These are phyloP conservation scores for Yasuhikotakia modesta DNA, from an alignment of 2,797 vertebrate species.

Conservation along the genomic window DNA sequence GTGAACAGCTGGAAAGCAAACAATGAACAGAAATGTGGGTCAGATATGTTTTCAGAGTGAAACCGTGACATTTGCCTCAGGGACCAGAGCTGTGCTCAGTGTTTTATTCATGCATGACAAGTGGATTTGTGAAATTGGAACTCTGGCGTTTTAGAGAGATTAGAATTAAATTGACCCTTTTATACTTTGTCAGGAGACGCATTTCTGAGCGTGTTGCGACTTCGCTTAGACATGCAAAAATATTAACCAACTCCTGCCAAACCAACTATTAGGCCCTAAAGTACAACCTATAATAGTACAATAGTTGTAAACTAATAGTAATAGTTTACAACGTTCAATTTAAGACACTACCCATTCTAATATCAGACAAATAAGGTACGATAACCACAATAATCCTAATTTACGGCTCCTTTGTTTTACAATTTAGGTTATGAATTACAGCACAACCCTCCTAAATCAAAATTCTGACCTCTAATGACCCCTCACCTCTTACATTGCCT, in stretches of 20 bases:
- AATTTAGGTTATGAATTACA: too few relatives aligned
- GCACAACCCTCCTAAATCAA: too few relatives aligned
- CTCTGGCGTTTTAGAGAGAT: background rate
- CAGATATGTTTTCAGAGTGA: background rate
- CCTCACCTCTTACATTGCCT: too few relatives aligned
- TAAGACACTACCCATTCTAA: too few relatives aligned
- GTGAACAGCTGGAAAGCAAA: background rate
- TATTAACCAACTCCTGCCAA: background rate
- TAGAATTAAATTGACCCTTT: conserved; percentile 1
- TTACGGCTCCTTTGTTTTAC: too few relatives aligned
- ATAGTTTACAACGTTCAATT: too few relatives aligned
- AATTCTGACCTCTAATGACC: too few relatives aligned
- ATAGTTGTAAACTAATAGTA: too few relatives aligned
- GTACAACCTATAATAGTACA: too few relatives aligned
- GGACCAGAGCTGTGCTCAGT: background rate
- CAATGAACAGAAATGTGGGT: conserved; percentile 5
- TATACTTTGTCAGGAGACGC: background rate
- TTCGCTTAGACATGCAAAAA: conserved; percentile 19
- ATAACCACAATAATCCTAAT: too few relatives aligned
- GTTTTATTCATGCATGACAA: conserved; percentile 12
- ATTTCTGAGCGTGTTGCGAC: conserved; percentile 22
- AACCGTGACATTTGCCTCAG: background rate
- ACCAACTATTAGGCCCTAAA: background rate
- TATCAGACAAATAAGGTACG: too few relatives aligned
- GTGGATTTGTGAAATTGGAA: conserved; percentile 1